Evolutionary conservation across 2,797 vertebrate genomes (phyloP), one percentile per base, ranked within the genome.

Genomic region (Schizopygopsis pylzovi): DNA sequence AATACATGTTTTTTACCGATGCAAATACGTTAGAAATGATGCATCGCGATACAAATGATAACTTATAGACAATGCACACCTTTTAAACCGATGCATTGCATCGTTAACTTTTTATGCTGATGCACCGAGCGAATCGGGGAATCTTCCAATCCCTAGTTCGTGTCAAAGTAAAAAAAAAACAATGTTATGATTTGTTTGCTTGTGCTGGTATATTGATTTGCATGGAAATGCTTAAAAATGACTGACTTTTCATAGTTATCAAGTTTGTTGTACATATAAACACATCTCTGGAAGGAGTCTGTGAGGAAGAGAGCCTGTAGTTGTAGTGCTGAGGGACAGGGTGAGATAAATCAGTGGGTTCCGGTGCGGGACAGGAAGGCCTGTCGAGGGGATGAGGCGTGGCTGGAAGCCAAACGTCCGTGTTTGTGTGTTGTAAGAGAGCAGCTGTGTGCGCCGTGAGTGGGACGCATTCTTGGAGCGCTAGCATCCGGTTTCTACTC

Each of bases 371-470:
- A 88, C 84, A 81, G 88, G 82, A 89, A 84, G 72, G 80, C 11
- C 76, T 71, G 70, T 33, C 20, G 82, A 88, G 82, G 43, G 84
- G 70, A 84, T 86, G 81, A 90, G 81, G 81, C 18, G n/a, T 84
- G 89, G 87, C 86, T 10, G 18, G 25, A 49, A 73, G 87, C 84
- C 87, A 88, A 77, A 20, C 10, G 5, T 41, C 56, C 71, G 8
- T 86, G 65, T 79, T 75, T 86, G 67, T 82, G 79, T 78, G 49
- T 43, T 72, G 83, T 81, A 70, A 65, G 68, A 82, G 49, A 88
- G 83, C 89, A 91, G 89, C 87, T 89, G 90, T 82, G 81, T 43
- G 43, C 68, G 83, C 73, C 45, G 63, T 39, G 78, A 87, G 87
- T 56, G 83, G 80, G 85, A 77, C 28, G 25, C 6, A 8, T 75